These are phyloP conservation scores for Cenopis cana DNA, from an alignment of 2,888 invertebrate species.

Conservation along the genomic window DNA sequence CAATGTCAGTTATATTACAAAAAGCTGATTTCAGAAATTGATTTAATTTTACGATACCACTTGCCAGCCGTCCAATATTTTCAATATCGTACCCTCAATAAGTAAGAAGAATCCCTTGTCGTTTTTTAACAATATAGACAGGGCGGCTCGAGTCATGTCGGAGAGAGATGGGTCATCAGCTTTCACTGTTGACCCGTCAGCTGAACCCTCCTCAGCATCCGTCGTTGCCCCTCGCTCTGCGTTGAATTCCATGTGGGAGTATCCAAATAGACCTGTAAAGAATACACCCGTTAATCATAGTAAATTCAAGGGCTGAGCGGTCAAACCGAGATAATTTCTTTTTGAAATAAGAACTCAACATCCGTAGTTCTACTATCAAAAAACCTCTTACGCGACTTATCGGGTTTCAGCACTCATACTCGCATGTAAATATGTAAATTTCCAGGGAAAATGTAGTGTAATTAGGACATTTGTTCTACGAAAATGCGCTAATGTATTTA, in stretches of 20 bases:
- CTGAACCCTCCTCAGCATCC: conserved; percentile 81
- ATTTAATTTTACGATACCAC: conserved; percentile 6
- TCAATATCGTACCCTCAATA: conserved; percentile 87
- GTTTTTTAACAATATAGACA: conserved; percentile 89
- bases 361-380: too few species aligned
- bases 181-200: conserved; percentile 85
- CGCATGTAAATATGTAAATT: not conserved
- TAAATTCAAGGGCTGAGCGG: too few species aligned
- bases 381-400: too few species aligned
- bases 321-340: too few species aligned
- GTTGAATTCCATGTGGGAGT: conserved; percentile 92
- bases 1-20: not conserved
- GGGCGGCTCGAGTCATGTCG: conserved; percentile 90
- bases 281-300: conserved; percentile 20
- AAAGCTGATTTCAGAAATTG: not conserved
- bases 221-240: conserved; percentile 88
- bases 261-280: conserved; percentile 88
- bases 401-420: too few species aligned
- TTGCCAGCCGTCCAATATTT: conserved; percentile 3
- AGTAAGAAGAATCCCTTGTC: conserved; percentile 91
- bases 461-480: conserved; percentile 1
- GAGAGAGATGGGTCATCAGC: conserved; percentile 90
- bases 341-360: too few species aligned
- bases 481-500: not conserved
- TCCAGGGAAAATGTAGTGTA: not conserved